These are phyloP conservation scores for Cyclura pinguis DNA, from an alignment of 2,797 vertebrate genomes.

Conservation along the genomic window DNA sequence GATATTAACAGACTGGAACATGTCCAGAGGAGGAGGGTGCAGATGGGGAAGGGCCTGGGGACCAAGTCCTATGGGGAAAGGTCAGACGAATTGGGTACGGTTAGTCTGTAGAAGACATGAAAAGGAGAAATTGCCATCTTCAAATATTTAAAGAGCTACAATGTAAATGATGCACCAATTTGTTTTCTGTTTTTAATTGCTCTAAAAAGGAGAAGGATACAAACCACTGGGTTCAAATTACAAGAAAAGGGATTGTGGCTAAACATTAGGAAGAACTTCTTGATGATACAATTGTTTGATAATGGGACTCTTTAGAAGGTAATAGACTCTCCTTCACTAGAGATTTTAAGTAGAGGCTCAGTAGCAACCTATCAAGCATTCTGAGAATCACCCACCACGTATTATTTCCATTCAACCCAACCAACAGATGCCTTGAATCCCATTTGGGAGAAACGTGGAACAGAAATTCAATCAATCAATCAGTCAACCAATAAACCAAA, in stretches of 20 bases:
- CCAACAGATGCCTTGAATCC: background rate
- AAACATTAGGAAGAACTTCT: too few relatives aligned
- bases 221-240: background rate
- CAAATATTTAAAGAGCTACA: background rate
- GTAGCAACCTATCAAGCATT: background rate
- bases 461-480: too few relatives aligned
- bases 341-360: background rate
- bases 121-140: background rate
- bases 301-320: too few relatives aligned
- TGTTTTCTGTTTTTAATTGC: background rate
- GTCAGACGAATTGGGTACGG: background rate
- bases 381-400: too few relatives aligned
- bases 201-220: background rate
- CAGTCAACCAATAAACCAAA: background rate
- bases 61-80: background rate
- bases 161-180: background rate
- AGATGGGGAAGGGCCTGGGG: background rate
- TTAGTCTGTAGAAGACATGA: background rate
- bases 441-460: too few relatives aligned
- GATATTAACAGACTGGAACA: background rate
- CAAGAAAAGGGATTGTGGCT: background rate
- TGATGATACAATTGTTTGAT: too few relatives aligned
- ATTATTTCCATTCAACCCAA: background rate
- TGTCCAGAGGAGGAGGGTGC: background rate
- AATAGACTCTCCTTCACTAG: too few relatives aligned